These are phyloP conservation scores for Noctuana brunneofusca DNA, from an alignment of 2,888 invertebrate genomes.

Conservation along the genomic window DNA sequence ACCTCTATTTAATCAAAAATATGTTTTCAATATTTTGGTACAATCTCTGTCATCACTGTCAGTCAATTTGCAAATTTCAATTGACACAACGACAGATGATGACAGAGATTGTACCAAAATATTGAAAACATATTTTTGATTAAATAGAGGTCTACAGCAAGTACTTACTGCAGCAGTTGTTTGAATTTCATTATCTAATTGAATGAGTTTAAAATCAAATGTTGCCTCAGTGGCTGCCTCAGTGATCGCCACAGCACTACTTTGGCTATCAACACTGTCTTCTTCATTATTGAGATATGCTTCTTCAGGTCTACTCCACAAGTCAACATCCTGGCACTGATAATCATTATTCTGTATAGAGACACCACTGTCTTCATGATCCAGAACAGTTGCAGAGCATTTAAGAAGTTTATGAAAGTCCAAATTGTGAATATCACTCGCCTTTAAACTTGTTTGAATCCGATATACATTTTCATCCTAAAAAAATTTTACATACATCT, in stretches of 20 bases:
- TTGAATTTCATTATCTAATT: constrained; percentile 70
- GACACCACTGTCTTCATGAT: constrained; percentile 48
- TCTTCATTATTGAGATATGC: constrained; percentile 37
- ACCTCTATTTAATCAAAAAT: neutral
- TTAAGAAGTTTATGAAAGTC: constrained; percentile 52
- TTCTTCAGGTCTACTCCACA: constrained; percentile 36
- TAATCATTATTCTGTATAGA: constrained; percentile 49
- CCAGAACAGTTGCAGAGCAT: constrained; percentile 60
- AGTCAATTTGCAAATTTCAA: too few species aligned
- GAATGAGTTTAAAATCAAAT: constrained; percentile 51
- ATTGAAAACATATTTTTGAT: neutral
- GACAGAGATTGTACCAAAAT: too few species aligned
- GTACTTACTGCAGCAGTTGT: constrained; percentile 59
- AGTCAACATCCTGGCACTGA: constrained; percentile 51
- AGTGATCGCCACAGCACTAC: constrained; percentile 34
- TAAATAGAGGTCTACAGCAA: neutral
- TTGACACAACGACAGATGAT: neutral
- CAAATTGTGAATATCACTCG: constrained; percentile 49
- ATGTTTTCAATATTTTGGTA: neutral
- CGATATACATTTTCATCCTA: constrained; percentile 57
- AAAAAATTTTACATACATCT: constrained; percentile 35
- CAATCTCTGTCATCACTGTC: neutral
- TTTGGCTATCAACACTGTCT: constrained; percentile 35
- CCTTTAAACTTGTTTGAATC: constrained; percentile 59
- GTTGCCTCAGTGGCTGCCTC: constrained; percentile 39